Evolutionary conservation across 2,797 vertebrate species (phyloP).

Genomic region (Pyrocephalus nanus): DNA sequence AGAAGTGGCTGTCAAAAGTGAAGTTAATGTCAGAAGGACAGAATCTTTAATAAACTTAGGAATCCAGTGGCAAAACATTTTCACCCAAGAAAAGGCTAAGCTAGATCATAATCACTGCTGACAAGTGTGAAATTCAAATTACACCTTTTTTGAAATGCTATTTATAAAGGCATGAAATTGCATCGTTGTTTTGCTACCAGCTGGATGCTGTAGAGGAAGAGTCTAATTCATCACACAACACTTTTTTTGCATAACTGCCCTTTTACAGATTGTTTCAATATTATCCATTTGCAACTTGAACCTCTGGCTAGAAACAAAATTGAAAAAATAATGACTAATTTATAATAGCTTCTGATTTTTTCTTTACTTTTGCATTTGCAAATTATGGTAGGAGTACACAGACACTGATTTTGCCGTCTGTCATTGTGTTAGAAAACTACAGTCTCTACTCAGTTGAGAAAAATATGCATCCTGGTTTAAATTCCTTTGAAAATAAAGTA

Average conservation of each 20-base stretch:
- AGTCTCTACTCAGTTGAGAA: background rate
- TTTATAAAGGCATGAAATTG: conserved; percentile 42
- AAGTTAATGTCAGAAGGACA: background rate
- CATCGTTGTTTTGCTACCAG: background rate
- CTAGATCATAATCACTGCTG: conserved; percentile 1
- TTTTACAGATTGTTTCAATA: background rate
- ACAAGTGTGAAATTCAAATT: conserved; percentile 34
- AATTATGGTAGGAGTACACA: background rate
- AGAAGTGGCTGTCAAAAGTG: background rate
- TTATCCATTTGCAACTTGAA: background rate
- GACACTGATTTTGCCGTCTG: background rate
- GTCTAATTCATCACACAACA: background rate
- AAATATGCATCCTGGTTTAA: background rate
- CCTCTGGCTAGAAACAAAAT: background rate
- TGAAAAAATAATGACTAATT: conserved; percentile 7
- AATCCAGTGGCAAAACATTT: background rate
- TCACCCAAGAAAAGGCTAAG: background rate
- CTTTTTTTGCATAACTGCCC: conserved; percentile 4
- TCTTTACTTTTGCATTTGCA: background rate
- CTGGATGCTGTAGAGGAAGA: background rate
- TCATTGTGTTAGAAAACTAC: background rate
- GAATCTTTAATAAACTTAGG: background rate
- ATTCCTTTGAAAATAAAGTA: background rate
- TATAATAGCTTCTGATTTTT: background rate
- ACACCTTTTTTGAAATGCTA: background rate